Conservation (phyloP, 2,113 vertebrate species). For the Oryzias curvinotus region DNA sequence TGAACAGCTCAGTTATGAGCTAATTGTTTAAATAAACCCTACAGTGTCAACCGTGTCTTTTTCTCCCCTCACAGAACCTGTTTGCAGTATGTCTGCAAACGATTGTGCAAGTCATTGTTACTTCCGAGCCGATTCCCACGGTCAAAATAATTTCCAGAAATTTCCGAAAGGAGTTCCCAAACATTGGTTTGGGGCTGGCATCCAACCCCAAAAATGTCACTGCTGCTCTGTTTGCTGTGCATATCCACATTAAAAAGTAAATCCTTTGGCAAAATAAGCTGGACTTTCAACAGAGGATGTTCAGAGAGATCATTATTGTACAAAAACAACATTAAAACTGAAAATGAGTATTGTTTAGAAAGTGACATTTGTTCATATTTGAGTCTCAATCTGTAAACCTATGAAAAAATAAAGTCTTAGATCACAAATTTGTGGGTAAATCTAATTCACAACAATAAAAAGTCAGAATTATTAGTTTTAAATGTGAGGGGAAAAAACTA, state of each 20-base stretch:
- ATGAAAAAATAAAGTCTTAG: too few species aligned
- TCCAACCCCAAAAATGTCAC: constrained; percentile 10
- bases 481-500: too few species aligned
- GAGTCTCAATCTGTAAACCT: too few species aligned
- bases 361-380: too few species aligned
- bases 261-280: background rate
- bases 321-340: too few species aligned
- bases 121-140: background rate
- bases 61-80: background rate
- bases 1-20: constrained; percentile 8
- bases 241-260: constrained; percentile 16
- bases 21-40: constrained; percentile 11
- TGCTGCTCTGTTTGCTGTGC: constrained; percentile 19
- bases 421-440: too few species aligned
- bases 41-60: background rate
- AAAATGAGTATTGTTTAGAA: too few species aligned
- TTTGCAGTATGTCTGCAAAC: background rate
- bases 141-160: constrained; percentile 1
- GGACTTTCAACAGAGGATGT: background rate
- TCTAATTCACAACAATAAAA: too few species aligned
- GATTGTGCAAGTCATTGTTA: constrained; percentile 11
- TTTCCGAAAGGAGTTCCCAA: constrained; percentile 5
- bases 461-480: too few species aligned
- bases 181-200: background rate
- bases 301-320: background rate